Conservation (phyloP, 2,113 vertebrate species). For the Dryoscopus gambensis region DNA sequence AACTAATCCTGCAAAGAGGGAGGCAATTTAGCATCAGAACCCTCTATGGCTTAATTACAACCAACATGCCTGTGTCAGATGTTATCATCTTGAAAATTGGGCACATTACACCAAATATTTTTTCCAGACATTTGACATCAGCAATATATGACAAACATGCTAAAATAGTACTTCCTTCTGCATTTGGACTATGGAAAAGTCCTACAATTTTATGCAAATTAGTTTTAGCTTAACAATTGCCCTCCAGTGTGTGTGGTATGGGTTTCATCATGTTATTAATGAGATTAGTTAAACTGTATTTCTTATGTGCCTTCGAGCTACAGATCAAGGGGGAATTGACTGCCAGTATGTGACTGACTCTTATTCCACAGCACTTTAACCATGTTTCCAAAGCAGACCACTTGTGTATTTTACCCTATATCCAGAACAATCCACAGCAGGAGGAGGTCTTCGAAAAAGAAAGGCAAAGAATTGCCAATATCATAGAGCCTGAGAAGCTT, state of each 20-base stretch:
- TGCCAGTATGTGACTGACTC: not conserved
- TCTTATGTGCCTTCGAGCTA: not conserved
- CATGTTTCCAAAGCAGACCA: not conserved
- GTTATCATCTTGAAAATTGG: not conserved
- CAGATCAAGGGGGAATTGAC: not conserved
- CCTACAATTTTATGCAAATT: not conserved
- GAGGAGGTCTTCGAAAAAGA: not conserved
- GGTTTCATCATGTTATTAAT: not conserved
- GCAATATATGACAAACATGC: not conserved
- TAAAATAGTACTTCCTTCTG: not conserved
- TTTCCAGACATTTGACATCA: not conserved
- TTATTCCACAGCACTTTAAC: not conserved
- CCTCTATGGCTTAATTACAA: not conserved
- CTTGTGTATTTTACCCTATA: not conserved
- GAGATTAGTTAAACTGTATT: not conserved
- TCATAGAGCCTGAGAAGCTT: not conserved
- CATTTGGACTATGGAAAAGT: not conserved
- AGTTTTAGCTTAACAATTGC: not conserved
- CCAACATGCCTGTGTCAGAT: rapidly evolving
- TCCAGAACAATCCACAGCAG: not conserved
- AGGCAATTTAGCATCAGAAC: not conserved
- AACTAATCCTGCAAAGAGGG: not conserved
- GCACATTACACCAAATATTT: not conserved
- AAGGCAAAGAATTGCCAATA: not conserved
- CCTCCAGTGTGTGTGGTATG: not conserved